Evolutionary conservation across 2,113 vertebrate genomes (phyloP), one percentile per base, ranked within the genome.

Genomic region (Menura novaehollandiae): DNA sequence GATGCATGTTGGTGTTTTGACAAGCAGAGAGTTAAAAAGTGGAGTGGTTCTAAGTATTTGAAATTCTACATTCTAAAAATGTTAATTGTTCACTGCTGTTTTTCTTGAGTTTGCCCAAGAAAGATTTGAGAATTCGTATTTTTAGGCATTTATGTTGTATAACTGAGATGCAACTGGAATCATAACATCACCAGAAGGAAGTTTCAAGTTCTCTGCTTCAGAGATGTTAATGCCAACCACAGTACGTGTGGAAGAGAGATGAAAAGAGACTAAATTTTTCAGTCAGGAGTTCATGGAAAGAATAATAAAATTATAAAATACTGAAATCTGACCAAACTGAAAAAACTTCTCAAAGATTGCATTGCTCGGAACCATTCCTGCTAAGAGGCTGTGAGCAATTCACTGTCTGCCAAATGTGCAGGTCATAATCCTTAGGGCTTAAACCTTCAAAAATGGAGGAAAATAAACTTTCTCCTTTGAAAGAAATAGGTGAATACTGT

Each of bases 101-200:
- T 23, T 76, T 92, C 19, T 73, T 17, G 39, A 68, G 72, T 86
- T 80, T 88, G 53, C 55, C 41, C 1, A 14, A 59, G 85, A 73
- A 82, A 62, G 43, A 84, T 74, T 49, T 53, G n/a, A 67, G 55
- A 84, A 71, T 87, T 44, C 63, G 28, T 87, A 73, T 60, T 93
- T 95, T 92, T 81, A 93, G 87, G 12, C 52, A 71, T 81, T 80
- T 84, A 20, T 59, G 47, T 91, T 93, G 63, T 93, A 21, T 96
- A 89, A 72, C 73, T 91, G 84, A 91, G 73, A 75, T 78, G 64
- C 81, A 93, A 63, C 78, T 93, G 74, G 80, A 97, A 87, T 66
- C 28, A 15, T 73, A 94, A 83, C 59, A 92, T 74, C 63, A 81
- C 47, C 59, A 81, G 55, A 89, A 92, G 76, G 84, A 92, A 91